These are phyloP conservation scores for Perithous albicinctus DNA, from an alignment of 2,888 invertebrate species.

Conservation along the genomic window DNA sequence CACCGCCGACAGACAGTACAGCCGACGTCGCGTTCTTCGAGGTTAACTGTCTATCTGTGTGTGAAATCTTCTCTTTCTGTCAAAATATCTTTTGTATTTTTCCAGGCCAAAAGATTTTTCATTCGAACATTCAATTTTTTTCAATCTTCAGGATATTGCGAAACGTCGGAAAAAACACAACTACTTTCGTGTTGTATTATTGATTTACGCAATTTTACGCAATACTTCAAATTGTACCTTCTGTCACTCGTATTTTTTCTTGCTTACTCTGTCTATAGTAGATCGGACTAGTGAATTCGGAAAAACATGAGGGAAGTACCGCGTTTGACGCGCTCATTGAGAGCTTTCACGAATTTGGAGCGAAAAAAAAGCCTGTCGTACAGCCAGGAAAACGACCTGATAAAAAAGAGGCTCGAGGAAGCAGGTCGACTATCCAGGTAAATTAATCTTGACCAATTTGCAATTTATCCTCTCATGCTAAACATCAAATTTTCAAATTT, in stretches of 20 bases:
- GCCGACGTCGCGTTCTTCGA: neutral
- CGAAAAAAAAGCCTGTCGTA: slow-evolving; percentile 78
- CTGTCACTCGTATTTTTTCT: neutral
- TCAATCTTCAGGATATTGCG: neutral
- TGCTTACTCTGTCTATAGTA: neutral
- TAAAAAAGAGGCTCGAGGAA: slow-evolving; percentile 82
- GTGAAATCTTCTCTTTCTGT: slow-evolving; percentile 4
- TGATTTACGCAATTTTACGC: slow-evolving; percentile 42
- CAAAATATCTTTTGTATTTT: slow-evolving; percentile 11
- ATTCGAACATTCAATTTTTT: neutral
- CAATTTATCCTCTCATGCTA: neutral
- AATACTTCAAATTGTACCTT: neutral
- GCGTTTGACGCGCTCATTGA: slow-evolving; percentile 88
- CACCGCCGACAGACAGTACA: neutral
- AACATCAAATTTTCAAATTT: slow-evolving; percentile 26
- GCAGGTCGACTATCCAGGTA: slow-evolving; percentile 78
- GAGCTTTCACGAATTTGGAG: slow-evolving; percentile 87
- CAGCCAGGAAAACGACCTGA: slow-evolving; percentile 80
- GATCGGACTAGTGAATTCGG: slow-evolving; percentile 35
- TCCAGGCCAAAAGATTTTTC: neutral
- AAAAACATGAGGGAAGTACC: slow-evolving; percentile 86
- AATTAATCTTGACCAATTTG: slow-evolving; percentile 21
- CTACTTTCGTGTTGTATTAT: neutral
- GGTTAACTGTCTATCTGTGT: slow-evolving; percentile 7
- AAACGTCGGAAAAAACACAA: neutral